Percentiles rank a stretch among this genome's conserved stretches.
These are phyloP conservation scores for Syngnathus floridae DNA, from an alignment of 2,113 vertebrate species.

Conservation along the genomic window DNA sequence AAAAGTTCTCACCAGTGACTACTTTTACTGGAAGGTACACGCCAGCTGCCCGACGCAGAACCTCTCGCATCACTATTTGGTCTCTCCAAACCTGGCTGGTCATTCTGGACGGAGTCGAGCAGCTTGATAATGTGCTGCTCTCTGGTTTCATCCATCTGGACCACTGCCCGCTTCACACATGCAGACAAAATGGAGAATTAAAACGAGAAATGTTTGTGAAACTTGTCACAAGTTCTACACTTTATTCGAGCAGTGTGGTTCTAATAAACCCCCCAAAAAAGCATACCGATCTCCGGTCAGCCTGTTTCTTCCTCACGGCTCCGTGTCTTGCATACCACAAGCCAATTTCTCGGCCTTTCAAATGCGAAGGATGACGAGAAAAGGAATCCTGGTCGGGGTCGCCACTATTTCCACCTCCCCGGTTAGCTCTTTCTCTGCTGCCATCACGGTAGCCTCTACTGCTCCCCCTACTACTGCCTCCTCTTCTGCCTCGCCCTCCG, in stretches of 20 bases:
- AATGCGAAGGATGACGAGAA: slow-evolving; percentile 80
- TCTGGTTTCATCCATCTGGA: slow-evolving; percentile 89
- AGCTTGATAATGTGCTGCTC: slow-evolving; percentile 90
- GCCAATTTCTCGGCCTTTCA: slow-evolving; percentile 91
- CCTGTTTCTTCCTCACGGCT: slow-evolving; percentile 79
- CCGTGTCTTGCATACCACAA: slow-evolving; percentile 91
- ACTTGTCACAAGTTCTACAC: neutral
- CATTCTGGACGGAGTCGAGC: slow-evolving; percentile 79
- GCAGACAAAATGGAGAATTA: neutral
- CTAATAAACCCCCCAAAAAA: neutral
- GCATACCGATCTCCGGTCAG: slow-evolving; percentile 82
- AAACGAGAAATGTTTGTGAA: neutral
- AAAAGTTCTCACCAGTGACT: slow-evolving; percentile 59
- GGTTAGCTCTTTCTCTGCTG: slow-evolving; percentile 57
- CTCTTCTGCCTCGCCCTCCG: slow-evolving; percentile 64
- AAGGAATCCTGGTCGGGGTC: slow-evolving; percentile 55
- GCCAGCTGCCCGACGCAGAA: slow-evolving; percentile 59
- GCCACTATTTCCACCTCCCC: slow-evolving; percentile 51
- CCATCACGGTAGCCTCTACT: slow-evolving; percentile 58
- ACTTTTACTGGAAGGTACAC: slow-evolving; percentile 14
- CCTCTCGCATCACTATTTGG: slow-evolving; percentile 55
- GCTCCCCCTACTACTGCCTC: slow-evolving; percentile 67
- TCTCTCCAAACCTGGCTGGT: slow-evolving; percentile 43
- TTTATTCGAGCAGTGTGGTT: neutral
- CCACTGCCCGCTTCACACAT: slow-evolving; percentile 79